phyloP scores from a whole-genome alignment of 1,140 invertebrate genomes.

The Steinernema feltiae region DNA sequence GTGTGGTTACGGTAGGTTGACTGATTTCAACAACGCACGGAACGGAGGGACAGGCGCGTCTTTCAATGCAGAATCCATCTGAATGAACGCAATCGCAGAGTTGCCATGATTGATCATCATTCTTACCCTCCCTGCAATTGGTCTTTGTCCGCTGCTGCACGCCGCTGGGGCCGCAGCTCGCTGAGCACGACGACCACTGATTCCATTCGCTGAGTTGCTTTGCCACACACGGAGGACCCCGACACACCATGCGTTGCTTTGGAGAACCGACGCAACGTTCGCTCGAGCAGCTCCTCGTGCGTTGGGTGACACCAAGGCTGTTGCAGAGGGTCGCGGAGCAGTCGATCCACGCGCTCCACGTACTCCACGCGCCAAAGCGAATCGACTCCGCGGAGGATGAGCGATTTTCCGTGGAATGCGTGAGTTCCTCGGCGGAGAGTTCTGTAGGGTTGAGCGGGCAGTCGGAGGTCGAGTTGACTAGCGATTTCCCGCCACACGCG shows the following conservation, averaged over 20 bases:
- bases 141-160: not conserved
- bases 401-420: not conserved
- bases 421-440: constrained; percentile 11
- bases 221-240: not conserved
- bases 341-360: constrained; percentile 31
- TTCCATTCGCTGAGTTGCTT: constrained; percentile 28
- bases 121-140: not conserved
- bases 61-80: not conserved
- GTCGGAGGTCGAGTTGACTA: constrained; percentile 20
- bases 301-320: not conserved
- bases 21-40: not conserved
- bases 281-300: not conserved
- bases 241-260: constrained; percentile 14
- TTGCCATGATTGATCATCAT: not conserved
- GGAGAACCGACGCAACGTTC: constrained; percentile 21
- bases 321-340: constrained; percentile 29
- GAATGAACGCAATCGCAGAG: not conserved
- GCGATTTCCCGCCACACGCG: constrained; percentile 11
- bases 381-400: not conserved
- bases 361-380: constrained; percentile 15
- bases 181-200: constrained; percentile 26
- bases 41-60: not conserved
- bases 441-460: not conserved
- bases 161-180: constrained; percentile 18
- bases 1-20: not conserved